Conservation (phyloP, 2,888 invertebrate genomes). For the Listrodromus nycthemerus region DNA sequence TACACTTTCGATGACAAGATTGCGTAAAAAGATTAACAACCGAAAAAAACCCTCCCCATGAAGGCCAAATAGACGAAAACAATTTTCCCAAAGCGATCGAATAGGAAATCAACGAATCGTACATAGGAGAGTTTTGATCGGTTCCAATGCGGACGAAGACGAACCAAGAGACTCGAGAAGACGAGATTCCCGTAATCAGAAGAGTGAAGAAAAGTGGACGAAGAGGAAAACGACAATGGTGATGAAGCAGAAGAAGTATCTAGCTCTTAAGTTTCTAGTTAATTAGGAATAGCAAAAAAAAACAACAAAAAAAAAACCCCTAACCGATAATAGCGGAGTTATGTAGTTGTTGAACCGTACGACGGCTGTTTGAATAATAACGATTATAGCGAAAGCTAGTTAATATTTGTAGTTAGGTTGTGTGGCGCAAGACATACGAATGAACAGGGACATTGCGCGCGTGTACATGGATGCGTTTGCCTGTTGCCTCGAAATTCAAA, state of each 20-base stretch:
- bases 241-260: slow-evolving; percentile 73
- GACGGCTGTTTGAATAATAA: slow-evolving; percentile 82
- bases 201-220: not conserved
- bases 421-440: slow-evolving; percentile 64
- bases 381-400: slow-evolving; percentile 70
- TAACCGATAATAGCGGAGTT: slow-evolving; percentile 80
- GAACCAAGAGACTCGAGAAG: slow-evolving; percentile 6
- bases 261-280: slow-evolving; percentile 82
- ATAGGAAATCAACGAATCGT: slow-evolving; percentile 23
- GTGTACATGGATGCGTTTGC: slow-evolving; percentile 51
- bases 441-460: slow-evolving; percentile 58
- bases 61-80: slow-evolving; percentile 29
- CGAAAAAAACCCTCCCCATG: not conserved
- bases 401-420: slow-evolving; percentile 69
- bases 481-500: slow-evolving; percentile 47
- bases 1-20: not conserved
- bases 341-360: slow-evolving; percentile 83
- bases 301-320: slow-evolving; percentile 64
- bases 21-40: not conserved
- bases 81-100: slow-evolving; percentile 25
- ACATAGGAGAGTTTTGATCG: not conserved
- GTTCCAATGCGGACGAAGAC: not conserved
- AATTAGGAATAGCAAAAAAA: slow-evolving; percentile 74
- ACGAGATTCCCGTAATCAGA: not conserved
- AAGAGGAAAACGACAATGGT: slow-evolving; percentile 35